A percentile compares a stretch with the other conserved stretches of the same genome.
Conservation (phyloP, 2,888 invertebrate species). For the Lypha dubia region DNA sequence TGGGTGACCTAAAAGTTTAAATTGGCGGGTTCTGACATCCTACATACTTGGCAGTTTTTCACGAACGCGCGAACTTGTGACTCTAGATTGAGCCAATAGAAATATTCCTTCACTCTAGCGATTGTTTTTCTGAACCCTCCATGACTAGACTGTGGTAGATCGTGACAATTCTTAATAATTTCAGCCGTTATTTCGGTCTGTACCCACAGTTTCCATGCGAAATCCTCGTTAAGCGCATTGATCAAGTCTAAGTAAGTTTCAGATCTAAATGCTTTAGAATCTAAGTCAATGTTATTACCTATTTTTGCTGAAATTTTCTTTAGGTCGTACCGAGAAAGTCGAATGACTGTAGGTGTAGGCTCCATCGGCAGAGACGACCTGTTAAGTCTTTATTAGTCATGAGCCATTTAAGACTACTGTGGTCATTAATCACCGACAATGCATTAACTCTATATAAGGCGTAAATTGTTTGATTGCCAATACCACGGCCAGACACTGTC, state of each 20-base stretch:
- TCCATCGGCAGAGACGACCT: slow-evolving; percentile 8
- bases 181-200: neutral
- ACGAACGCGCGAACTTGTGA: neutral
- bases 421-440: slow-evolving; percentile 37
- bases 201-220: slow-evolving; percentile 9
- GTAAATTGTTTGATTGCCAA: neutral
- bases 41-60: neutral
- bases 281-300: neutral
- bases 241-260: neutral
- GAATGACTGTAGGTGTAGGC: neutral
- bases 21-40: neutral
- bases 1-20: neutral
- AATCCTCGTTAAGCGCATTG: neutral
- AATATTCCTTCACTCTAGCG: neutral
- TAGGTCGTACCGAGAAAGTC: slow-evolving; percentile 3
- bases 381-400: slow-evolving; percentile 24
- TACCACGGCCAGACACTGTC: neutral
- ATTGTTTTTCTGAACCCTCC: neutral
- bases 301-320: neutral
- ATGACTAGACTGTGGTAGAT: neutral
- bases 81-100: neutral
- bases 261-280: neutral
- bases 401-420: slow-evolving; percentile 35
- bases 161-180: neutral
- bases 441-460: slow-evolving; percentile 36